These are phyloP conservation scores for Hypsibius dujardini DNA, from an alignment of 1,140 invertebrate genomes.

Conservation along the genomic window DNA sequence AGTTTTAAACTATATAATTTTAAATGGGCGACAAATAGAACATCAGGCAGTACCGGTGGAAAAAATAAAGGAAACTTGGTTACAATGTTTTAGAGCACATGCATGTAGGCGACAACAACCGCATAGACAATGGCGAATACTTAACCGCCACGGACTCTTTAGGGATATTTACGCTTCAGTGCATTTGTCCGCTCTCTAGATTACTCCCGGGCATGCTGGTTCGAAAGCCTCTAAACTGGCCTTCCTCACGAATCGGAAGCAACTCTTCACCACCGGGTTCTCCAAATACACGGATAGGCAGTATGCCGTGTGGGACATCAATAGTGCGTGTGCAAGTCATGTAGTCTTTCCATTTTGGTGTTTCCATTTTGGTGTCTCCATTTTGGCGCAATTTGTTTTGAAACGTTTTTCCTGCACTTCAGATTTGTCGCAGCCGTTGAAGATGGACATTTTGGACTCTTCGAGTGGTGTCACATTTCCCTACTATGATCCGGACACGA, in stretches of 20 bases:
- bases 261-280: slow-evolving; percentile 71
- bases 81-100: too few species aligned
- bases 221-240: slow-evolving; percentile 64
- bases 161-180: not conserved
- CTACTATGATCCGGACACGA: slow-evolving; percentile 77
- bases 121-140: too few species aligned
- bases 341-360: not conserved
- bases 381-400: not conserved
- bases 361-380: not conserved
- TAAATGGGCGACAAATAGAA: too few species aligned
- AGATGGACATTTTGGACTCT: slow-evolving; percentile 65
- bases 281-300: slow-evolving; percentile 71
- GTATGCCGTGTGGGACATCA: slow-evolving; percentile 53
- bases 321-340: not conserved
- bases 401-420: slow-evolving; percentile 33
- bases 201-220: slow-evolving; percentile 63
- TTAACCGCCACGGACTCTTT: too few species aligned
- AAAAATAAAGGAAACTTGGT: too few species aligned
- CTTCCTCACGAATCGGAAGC: slow-evolving; percentile 55
- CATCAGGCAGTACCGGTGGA: too few species aligned
- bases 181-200: slow-evolving; percentile 35
- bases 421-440: slow-evolving; percentile 53
- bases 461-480: slow-evolving; percentile 80
- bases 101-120: too few species aligned
- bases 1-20: too few species aligned